A percentile compares a stretch with the other conserved stretches of the same genome.
Evolutionary conservation across 2,888 invertebrate genomes (phyloP).

Genomic region (Amiota minor): DNA sequence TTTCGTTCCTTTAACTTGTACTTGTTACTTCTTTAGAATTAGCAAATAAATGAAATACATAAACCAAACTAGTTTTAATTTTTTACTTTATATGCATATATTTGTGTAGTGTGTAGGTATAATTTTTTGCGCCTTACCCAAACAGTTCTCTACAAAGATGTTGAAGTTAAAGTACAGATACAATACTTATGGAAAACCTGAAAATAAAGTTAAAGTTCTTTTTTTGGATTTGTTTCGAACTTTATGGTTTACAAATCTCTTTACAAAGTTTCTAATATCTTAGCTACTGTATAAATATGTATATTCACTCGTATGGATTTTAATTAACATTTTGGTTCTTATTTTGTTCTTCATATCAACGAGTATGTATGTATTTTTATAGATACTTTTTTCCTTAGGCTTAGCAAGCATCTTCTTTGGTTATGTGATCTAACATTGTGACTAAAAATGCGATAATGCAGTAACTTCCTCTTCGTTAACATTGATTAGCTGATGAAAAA

Average conservation of each 20-base stretch:
- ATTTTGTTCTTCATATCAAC: background rate
- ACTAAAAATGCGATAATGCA: background rate
- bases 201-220: no score
- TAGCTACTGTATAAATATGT: slow-evolving; percentile 46
- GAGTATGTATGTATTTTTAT: background rate
- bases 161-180: background rate
- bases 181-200: background rate
- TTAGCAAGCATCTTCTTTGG: background rate
- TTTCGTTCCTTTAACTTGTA: background rate
- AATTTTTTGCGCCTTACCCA: background rate
- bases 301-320: no score
- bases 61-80: slow-evolving; percentile 24
- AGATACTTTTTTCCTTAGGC: background rate
- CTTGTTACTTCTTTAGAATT: slow-evolving; percentile 1
- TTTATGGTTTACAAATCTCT: slow-evolving; percentile 10
- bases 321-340: slow-evolving; percentile 42
- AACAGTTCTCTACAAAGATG: background rate
- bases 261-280: background rate
- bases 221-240: background rate
- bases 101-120: no score
- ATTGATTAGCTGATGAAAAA: slow-evolving; percentile 1
- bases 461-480: background rate
- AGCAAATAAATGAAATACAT: slow-evolving; percentile 14
- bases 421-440: slow-evolving; percentile 19
- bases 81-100: slow-evolving; percentile 4